Evolutionary conservation across 1,140 invertebrate species (phyloP).

Genomic region (Heterodera carotae): DNA sequence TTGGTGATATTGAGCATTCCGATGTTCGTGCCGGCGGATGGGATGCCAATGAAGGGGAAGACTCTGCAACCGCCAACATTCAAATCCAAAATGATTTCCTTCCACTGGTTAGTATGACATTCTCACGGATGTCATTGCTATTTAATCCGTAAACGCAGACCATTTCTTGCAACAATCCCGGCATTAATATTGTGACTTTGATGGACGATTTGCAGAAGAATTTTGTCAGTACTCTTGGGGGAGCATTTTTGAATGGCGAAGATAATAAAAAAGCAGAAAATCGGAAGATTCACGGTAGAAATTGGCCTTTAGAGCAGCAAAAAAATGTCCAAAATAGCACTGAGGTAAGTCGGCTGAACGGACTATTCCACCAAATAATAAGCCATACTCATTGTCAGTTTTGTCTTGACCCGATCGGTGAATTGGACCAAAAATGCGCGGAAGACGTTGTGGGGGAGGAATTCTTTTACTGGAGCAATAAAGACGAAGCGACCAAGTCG

Average conservation of each 20-base stretch:
- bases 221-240: constrained; percentile 24
- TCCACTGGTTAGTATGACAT: constrained; percentile 28
- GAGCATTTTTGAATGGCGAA: neutral
- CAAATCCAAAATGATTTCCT: constrained; percentile 25
- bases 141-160: constrained; percentile 24
- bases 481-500: neutral
- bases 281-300: neutral
- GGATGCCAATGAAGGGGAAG: constrained; percentile 27
- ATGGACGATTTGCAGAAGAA: constrained; percentile 43
- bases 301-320: neutral
- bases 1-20: constrained; percentile 17
- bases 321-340: neutral
- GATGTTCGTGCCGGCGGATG: constrained; percentile 33
- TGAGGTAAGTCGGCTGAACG: neutral
- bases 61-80: constrained; percentile 7
- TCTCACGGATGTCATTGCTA: neutral
- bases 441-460: neutral
- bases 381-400: neutral
- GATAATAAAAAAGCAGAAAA: neutral
- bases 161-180: constrained; percentile 36
- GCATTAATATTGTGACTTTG: constrained; percentile 40
- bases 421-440: neutral
- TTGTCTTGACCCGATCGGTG: constrained; percentile 7
- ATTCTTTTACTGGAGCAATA: constrained; percentile 5
- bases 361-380: no score